Evolutionary conservation across 2,797 vertebrate species (phyloP), one percentile per base, ranked within the genome.

Genomic region (Sylvia borin): DNA sequence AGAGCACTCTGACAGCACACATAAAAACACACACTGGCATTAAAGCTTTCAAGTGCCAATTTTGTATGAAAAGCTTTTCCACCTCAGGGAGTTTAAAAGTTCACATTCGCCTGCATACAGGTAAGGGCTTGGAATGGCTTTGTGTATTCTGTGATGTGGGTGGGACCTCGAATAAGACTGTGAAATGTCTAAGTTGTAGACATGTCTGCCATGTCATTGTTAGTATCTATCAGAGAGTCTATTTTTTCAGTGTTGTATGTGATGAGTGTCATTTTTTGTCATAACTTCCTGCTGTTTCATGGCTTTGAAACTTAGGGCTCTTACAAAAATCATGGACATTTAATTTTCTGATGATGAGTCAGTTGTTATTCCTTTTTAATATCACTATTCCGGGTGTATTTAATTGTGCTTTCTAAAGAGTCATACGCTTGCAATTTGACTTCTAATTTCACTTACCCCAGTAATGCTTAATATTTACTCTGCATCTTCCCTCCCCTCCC

Each of bases 81-180:
- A 99, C 99, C 85, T 99, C 99, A 76, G 99, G 99, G 84, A 99
- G 99, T 98, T 99, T 99, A 98, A 99, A 99, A 97, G 99, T 99
- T 92, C 99, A 99, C 97, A 99, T 99, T 97, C 99, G 99, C 67
- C 98, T 99, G 65, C 99, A 99, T 96, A 99, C 99, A 97, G 99
- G 99, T 99, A 96, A 89, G 97, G 25, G 19, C 36, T 79, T 32
- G 15, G 62, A 61, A 26, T 47, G 16, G 9, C 43, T 45, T 45
- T 24, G 12, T 68, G 3, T 67, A 16, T 84, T 82, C 26, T 72
- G 0, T 75, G 29, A 13, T 55, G 38, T 71, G 38, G 13, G 14
- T 45, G 48, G 77, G 62, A 66, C 26, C 17, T 75, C 61, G 27
- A 40, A 68, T n/a, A n/a, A 45, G 12, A 22, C 29, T 24, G 4